Evolutionary conservation across 2,113 vertebrate species (phyloP), one percentile per base, ranked within the genome.

Genomic region (Saiga tatarica): DNA sequence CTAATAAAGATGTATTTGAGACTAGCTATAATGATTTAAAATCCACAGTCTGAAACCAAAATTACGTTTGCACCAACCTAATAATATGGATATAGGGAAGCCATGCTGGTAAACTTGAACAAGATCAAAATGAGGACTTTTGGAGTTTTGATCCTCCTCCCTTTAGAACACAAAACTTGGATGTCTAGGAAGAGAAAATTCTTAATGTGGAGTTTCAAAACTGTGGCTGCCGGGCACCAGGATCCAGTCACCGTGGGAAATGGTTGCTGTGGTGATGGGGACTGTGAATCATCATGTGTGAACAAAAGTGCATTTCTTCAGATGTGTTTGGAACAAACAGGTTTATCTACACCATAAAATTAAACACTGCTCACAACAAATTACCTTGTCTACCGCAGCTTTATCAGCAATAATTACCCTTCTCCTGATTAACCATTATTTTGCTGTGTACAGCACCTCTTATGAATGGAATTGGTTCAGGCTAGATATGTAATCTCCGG

Each of bases 311-410:
- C 26, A 59, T 96, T 94, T 87, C 67, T 95, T 97, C 82, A 82
- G 64, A 92, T 93, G 88, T 81, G 33, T 95, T 96, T 94, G 87
- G 90, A 90, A 93, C 7, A 85, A 96, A 92, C 97, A 96, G 87
- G 92, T 97, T 94, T 97, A 97, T 94, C 92, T 89, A 87, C 45
- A 86, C 96, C 96, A 96, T 96, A 94, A 97, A 98, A 97, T 96
- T 97, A 97, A 97, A 98, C 50, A 92, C 81, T 14, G 85, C 79
- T 98, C 96, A 96, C 97, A 92, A 97, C 95, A 98, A 97, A 98
- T 96, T 96, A 94, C 78, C 85, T 92, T 98, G 96, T 98, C 97
- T 97, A 67, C 94, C 26, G 28, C 55, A 55, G 96, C 74, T 97
- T 92, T 96, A 94, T 97, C 98, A 96, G 95, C 60, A 52, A 64